A percentile compares a stretch with the other conserved stretches of the same genome.
phyloP scores from a whole-genome alignment of 2,797 vertebrate genomes.

The Anas capensis region DNA sequence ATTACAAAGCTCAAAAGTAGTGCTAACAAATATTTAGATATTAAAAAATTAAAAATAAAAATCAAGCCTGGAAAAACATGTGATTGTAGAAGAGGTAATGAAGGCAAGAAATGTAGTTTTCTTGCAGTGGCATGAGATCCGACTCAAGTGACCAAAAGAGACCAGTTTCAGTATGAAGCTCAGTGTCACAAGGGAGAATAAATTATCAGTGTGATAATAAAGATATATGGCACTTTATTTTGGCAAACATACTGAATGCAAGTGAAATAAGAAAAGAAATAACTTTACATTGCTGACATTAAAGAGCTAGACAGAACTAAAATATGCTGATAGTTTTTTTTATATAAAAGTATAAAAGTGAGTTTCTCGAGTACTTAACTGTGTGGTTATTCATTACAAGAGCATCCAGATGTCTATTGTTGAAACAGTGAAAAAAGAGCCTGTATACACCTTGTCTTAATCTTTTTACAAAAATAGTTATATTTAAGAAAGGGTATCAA shows the following conservation, averaged over 20 bases:
- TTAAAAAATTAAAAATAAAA: not conserved
- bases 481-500: not conserved
- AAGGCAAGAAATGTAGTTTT: not conserved
- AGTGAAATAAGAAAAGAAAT: not conserved
- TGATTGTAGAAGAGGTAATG: not conserved
- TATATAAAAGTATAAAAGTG: not conserved
- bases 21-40: not conserved
- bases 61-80: not conserved
- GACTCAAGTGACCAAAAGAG: not conserved
- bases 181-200: not conserved
- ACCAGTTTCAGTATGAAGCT: not conserved
- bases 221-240: not conserved
- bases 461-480: not conserved
- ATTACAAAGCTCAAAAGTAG: not conserved
- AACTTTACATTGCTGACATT: not conserved
- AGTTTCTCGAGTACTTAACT: not conserved
- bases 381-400: not conserved
- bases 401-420: not conserved
- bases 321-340: not conserved
- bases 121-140: not conserved
- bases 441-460: not conserved
- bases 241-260: not conserved
- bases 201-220: not conserved
- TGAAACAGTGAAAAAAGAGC: not conserved
- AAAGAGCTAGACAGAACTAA: not conserved